Evolutionary conservation across 2,888 invertebrate genomes (phyloP).

Genomic region (Eristalis arbustorum): DNA sequence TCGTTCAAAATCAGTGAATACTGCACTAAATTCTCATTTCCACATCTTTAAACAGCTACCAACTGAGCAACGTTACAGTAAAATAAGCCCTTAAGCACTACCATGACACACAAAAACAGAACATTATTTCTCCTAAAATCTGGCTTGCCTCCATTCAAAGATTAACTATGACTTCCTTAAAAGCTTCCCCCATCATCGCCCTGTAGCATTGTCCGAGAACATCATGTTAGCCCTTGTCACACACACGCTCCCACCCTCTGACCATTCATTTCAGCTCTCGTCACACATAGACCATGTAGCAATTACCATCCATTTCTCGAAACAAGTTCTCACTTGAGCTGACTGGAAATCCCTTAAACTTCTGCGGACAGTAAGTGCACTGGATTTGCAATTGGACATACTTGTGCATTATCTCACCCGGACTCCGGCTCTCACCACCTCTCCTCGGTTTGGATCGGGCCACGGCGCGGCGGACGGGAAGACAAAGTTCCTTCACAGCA

Average conservation of each 20-base stretch:
- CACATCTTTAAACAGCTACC: too few relatives aligned
- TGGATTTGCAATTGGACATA: neutral
- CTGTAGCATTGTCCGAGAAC: neutral
- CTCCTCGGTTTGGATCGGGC: too few relatives aligned
- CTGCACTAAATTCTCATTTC: too few relatives aligned
- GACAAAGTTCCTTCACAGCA: neutral
- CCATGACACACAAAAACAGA: too few relatives aligned
- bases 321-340: neutral
- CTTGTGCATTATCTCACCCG: neutral
- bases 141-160: too few relatives aligned
- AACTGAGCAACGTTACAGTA: too few relatives aligned
- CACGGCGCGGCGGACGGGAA: neutral
- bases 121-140: too few relatives aligned
- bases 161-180: neutral
- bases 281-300: neutral
- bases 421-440: neutral
- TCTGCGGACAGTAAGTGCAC: neutral
- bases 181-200: neutral
- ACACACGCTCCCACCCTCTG: neutral
- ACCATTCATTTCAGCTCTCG: neutral
- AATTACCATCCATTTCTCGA: neutral
- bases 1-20: too few relatives aligned
- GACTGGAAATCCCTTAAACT: neutral
- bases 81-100: too few relatives aligned
- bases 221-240: neutral